These are phyloP conservation scores for Rhagophthalmus giganteus DNA, from an alignment of 2,888 invertebrate genomes.

Conservation along the genomic window DNA sequence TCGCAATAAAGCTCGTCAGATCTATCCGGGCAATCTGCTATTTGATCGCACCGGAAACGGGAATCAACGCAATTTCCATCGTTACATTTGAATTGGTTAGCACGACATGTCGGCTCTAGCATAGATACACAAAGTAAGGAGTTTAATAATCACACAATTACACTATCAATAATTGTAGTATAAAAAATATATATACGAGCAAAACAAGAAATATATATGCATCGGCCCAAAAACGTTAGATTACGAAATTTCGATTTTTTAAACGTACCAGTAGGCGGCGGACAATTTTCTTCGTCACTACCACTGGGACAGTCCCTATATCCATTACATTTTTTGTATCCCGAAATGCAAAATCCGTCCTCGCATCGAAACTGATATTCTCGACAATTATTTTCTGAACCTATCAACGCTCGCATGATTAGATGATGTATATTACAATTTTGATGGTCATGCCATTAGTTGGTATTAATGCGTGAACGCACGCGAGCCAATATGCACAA, in stretches of 20 bases:
- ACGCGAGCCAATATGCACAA: no score
- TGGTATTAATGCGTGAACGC: no score
- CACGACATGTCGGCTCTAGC: conserved; percentile 57
- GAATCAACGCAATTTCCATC: conserved; percentile 64
- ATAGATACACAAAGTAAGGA: conserved; percentile 36
- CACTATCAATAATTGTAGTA: conserved; percentile 1
- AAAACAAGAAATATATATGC: no score
- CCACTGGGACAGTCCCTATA: conserved; percentile 54
- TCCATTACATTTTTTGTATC: conserved; percentile 58
- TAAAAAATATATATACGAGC: no score
- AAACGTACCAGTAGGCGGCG: conserved; percentile 37
- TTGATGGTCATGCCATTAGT: no score
- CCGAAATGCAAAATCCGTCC: conserved; percentile 65
- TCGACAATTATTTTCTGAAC: conserved; percentile 38
- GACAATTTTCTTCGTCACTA: conserved; percentile 53
- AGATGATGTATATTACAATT: no score
- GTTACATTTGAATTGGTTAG: conserved; percentile 64
- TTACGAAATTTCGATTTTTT: conserved; percentile 4
- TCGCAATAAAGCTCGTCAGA: conserved; percentile 59
- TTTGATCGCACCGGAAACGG: conserved; percentile 58
- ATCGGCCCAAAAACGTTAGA: no score
- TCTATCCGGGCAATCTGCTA: conserved; percentile 58
- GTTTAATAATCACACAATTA: conserved; percentile 12
- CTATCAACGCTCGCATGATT: conserved; percentile 28
- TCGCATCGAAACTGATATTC: conserved; percentile 61